These are phyloP conservation scores for Drosophila quadrilineata DNA, from an alignment of 1,140 invertebrate genomes.

Conservation along the genomic window DNA sequence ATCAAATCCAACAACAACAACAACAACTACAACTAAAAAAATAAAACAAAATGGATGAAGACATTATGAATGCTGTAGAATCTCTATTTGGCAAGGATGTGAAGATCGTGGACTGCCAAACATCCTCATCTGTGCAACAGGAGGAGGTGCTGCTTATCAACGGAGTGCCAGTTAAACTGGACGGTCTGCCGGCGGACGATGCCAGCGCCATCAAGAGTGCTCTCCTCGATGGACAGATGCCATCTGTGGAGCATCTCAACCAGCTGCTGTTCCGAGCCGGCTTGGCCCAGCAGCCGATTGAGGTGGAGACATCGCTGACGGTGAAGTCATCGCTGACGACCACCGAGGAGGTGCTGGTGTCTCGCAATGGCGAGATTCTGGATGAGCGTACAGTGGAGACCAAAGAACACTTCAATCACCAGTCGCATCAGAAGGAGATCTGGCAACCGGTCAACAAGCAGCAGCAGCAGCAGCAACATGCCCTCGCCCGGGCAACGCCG, in stretches of 20 bases:
- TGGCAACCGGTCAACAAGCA: slow-evolving; percentile 86
- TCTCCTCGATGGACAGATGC: slow-evolving; percentile 87
- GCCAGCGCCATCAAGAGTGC: slow-evolving; percentile 87
- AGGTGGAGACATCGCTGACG: slow-evolving; percentile 87
- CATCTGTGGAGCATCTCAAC: slow-evolving; percentile 88
- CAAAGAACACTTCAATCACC: slow-evolving; percentile 88
- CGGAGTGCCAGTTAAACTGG: slow-evolving; percentile 87
- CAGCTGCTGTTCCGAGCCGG: slow-evolving; percentile 87
- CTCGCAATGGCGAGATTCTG: slow-evolving; percentile 86
- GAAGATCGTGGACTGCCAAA: slow-evolving; percentile 89
- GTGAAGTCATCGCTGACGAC: slow-evolving; percentile 88
- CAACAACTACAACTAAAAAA: no score
- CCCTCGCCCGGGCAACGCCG: slow-evolving; percentile 48
- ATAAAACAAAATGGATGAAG: slow-evolving; percentile 88
- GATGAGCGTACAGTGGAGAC: slow-evolving; percentile 88
- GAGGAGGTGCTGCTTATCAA: slow-evolving; percentile 89
- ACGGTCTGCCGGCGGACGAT: slow-evolving; percentile 83
- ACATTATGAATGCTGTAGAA: slow-evolving; percentile 90
- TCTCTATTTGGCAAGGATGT: slow-evolving; percentile 88
- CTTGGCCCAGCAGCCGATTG: slow-evolving; percentile 86
- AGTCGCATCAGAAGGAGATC: slow-evolving; percentile 86
- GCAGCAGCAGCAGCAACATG: slow-evolving; percentile 35
- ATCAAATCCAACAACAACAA: no score
- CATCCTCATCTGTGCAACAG: slow-evolving; percentile 87
- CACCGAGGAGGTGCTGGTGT: slow-evolving; percentile 88